A percentile compares a stretch with the other conserved stretches of the same genome.
phyloP scores from a whole-genome alignment of 2,888 invertebrate genomes.

The Sericinus montela region DNA sequence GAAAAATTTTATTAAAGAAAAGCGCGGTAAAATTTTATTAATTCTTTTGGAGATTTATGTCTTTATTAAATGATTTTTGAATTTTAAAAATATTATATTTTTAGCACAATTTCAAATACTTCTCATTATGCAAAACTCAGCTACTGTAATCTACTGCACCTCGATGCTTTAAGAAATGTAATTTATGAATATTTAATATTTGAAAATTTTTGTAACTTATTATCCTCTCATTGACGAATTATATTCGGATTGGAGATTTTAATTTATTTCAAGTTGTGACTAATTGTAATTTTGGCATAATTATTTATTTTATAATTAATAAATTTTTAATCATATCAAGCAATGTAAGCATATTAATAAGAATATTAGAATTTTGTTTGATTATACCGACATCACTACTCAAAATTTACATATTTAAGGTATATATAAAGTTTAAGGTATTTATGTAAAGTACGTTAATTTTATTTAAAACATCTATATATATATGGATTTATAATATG shows the following conservation, averaged over 20 bases:
- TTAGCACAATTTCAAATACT: no score
- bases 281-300: constrained; percentile 28
- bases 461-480: constrained; percentile 11
- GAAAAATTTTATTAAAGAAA: no score
- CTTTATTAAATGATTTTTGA: no score
- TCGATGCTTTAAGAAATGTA: constrained; percentile 6
- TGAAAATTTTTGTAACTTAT: constrained; percentile 5
- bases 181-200: no score
- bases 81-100: no score
- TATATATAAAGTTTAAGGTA: not conserved
- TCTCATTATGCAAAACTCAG: no score
- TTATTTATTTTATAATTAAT: constrained; percentile 34
- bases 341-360: constrained; percentile 25
- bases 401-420: constrained; percentile 1
- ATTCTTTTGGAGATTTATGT: no score
- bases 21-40: no score
- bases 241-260: constrained; percentile 27
- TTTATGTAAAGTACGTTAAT: constrained; percentile 19
- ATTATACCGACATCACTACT: constrained; percentile 46
- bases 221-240: constrained; percentile 54
- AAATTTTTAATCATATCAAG: constrained; percentile 51
- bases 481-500: constrained; percentile 1
- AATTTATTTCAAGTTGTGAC: constrained; percentile 41
- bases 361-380: constrained; percentile 35
- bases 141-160: not conserved